phyloP scores from a whole-genome alignment of 2,888 invertebrate species.

The Junonia oenone region DNA sequence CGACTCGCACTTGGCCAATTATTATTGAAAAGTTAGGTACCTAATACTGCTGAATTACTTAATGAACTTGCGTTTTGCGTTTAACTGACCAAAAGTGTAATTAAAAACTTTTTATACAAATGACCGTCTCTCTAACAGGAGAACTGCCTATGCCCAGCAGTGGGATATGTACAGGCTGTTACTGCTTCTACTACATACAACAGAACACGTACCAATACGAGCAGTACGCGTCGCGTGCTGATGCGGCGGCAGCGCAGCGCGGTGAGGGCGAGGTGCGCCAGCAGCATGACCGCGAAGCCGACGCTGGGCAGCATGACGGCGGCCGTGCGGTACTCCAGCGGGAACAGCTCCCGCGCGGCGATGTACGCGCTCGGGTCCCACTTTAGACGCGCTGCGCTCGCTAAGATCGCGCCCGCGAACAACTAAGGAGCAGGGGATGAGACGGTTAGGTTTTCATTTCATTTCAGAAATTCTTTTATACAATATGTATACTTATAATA shows the following conservation, averaged over 20 bases:
- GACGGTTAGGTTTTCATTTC: no score
- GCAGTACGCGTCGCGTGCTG: slow-evolving; percentile 24
- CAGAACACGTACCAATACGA: slow-evolving; percentile 13
- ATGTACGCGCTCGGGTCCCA: slow-evolving; percentile 64
- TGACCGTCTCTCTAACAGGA: no score
- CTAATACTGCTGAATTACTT: no score
- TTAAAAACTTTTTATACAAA: no score
- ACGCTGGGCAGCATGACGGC: slow-evolving; percentile 33
- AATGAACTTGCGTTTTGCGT: no score
- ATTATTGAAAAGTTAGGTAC: no score
- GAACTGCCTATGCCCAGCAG: no score
- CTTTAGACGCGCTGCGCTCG: slow-evolving; percentile 57
- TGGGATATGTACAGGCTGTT: no score
- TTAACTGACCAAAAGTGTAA: no score
- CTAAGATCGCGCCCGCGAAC: slow-evolving; percentile 51
- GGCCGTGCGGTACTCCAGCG: slow-evolving; percentile 37
- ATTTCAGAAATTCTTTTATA: no score
- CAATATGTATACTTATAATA: no score
- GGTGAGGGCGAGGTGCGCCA: slow-evolving; percentile 28
- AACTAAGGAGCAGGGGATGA: slow-evolving; percentile 24
- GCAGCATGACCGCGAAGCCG: slow-evolving; percentile 23
- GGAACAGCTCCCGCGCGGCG: slow-evolving; percentile 35
- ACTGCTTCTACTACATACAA: neutral
- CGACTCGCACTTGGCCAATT: no score
- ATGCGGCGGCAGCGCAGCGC: slow-evolving; percentile 29